Conservation (phyloP, 92 coral and sea anemone species). For the Pocillopora meandrina region DNA sequence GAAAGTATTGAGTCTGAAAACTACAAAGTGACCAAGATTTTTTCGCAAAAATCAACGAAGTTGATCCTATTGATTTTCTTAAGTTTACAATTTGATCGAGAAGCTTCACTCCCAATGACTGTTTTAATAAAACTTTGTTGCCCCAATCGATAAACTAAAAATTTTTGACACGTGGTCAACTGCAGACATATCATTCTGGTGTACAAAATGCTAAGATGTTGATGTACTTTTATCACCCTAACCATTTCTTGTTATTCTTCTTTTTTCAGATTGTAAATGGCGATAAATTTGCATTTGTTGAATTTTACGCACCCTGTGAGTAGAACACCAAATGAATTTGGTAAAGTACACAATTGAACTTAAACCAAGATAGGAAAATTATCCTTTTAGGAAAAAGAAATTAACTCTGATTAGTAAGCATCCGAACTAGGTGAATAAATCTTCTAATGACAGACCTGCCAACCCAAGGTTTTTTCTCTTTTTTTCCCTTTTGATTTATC, state of each 20-base stretch:
- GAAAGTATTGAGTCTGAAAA: background rate
- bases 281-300: conserved; percentile 83
- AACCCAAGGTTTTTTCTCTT: too few species aligned
- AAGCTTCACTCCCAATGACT: too few species aligned
- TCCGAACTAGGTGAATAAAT: too few species aligned
- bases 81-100: background rate
- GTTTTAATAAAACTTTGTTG: background rate
- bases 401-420: too few species aligned
- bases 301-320: conserved; percentile 92
- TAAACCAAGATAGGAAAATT: too few species aligned
- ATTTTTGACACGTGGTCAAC: background rate
- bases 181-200: background rate
- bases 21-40: background rate
- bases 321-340: conserved; percentile 1
- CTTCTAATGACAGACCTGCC: too few species aligned
- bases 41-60: background rate
- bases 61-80: background rate
- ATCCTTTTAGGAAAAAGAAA: too few species aligned
- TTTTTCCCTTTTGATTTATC: background rate
- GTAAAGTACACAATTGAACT: background rate
- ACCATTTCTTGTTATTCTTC: background rate
- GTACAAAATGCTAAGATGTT: background rate
- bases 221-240: background rate
- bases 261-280: conserved; percentile 82
- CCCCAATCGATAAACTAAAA: background rate